These are phyloP conservation scores for Parambassis ranga DNA, from an alignment of 2,797 vertebrate species.

Conservation along the genomic window DNA sequence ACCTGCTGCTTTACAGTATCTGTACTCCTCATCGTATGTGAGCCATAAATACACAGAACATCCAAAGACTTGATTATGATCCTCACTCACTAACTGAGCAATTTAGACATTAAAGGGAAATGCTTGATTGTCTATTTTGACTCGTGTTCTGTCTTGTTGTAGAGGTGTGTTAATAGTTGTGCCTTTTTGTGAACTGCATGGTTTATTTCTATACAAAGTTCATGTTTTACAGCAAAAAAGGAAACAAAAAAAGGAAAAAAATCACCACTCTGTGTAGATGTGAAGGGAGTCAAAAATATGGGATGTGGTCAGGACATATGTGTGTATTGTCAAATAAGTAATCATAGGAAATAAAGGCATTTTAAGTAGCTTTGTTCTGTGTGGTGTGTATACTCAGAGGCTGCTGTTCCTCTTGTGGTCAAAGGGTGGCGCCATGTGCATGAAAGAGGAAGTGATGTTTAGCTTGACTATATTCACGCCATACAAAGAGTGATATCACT, in stretches of 20 bases:
- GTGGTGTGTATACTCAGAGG: constrained; percentile 41
- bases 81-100: constrained; percentile 18
- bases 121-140: constrained; percentile 37
- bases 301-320: constrained; percentile 66
- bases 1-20: constrained; percentile 63
- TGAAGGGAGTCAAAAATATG: constrained; percentile 62
- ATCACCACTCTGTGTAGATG: constrained; percentile 64
- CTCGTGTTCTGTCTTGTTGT: constrained; percentile 66
- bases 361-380: constrained; percentile 72
- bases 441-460: too few species aligned
- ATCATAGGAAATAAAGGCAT: constrained; percentile 81
- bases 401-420: constrained; percentile 30
- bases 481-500: too few species aligned
- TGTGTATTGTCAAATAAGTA: constrained; percentile 72
- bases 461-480: too few species aligned
- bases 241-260: constrained; percentile 43
- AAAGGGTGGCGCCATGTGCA: constrained; percentile 32
- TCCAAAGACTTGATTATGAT: constrained; percentile 57
- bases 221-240: constrained; percentile 64
- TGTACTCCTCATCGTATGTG: constrained; percentile 17
- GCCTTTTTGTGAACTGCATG: constrained; percentile 80
- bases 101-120: constrained; percentile 47
- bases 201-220: constrained; percentile 60
- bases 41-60: constrained; percentile 57
- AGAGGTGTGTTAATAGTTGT: constrained; percentile 71